Percentiles rank a stretch among this genome's conserved stretches.
Evolutionary conservation across 2,113 vertebrate genomes (phyloP).

Genomic region (Mohoua ochrocephala): DNA sequence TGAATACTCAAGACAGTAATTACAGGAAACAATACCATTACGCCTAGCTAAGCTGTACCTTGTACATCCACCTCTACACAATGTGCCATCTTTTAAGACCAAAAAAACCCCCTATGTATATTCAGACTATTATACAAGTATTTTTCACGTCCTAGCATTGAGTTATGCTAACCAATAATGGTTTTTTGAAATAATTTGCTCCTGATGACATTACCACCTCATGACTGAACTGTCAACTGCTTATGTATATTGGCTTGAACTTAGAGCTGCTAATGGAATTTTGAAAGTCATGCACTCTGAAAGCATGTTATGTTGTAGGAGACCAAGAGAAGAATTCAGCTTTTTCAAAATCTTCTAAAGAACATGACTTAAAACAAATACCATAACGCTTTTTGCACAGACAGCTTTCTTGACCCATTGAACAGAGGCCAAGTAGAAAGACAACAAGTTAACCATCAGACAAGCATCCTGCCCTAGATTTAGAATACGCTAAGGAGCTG

Average conservation of each 20-base stretch:
- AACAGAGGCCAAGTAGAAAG: neutral
- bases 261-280: neutral
- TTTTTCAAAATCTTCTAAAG: neutral
- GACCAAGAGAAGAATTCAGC: neutral
- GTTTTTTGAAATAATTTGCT: neutral
- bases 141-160: neutral
- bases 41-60: neutral
- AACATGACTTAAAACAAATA: neutral
- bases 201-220: neutral
- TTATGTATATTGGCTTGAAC: neutral
- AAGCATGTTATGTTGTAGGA: neutral
- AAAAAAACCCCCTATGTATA: neutral
- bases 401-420: neutral
- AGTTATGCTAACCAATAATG: neutral
- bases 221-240: neutral
- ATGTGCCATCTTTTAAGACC: neutral
- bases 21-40: neutral
- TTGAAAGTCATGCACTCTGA: neutral
- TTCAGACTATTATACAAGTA: neutral
- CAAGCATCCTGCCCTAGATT: neutral
- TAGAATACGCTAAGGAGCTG: neutral
- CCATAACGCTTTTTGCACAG: neutral
- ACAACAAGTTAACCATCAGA: neutral
- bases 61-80: neutral
- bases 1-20: neutral